Percentiles rank a stretch among this genome's conserved stretches.
phyloP scores from a whole-genome alignment of 2,113 vertebrate genomes.

The Microcebus tavaratra region DNA sequence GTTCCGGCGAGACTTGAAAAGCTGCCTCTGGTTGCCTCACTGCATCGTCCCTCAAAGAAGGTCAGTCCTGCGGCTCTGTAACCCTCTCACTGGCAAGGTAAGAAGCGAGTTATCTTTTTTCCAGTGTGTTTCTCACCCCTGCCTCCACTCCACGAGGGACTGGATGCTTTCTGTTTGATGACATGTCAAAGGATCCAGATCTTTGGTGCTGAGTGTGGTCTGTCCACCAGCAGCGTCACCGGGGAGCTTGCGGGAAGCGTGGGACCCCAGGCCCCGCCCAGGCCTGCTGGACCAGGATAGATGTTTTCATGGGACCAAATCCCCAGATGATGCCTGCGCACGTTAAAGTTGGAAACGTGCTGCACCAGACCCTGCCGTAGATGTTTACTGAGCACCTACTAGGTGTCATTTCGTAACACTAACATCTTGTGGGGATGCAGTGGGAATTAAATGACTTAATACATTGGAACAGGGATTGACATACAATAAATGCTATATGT shows the following conservation, averaged over 20 bases:
- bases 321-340: background rate
- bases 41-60: background rate
- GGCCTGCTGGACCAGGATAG: background rate
- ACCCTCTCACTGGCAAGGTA: background rate
- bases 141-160: background rate
- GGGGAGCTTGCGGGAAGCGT: background rate
- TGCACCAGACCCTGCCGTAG: accelerated
- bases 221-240: no score
- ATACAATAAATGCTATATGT: background rate
- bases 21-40: background rate
- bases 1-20: background rate
- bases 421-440: background rate
- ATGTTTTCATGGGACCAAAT: background rate
- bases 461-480: background rate
- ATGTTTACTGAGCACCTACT: background rate
- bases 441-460: background rate
- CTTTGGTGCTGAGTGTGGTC: background rate
- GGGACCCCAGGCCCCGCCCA: background rate
- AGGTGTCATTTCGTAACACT: background rate
- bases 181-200: background rate
- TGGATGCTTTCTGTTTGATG: background rate
- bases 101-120: background rate
- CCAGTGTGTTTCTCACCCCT: background rate
- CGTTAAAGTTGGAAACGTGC: background rate
- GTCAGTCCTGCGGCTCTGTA: background rate